Evolutionary conservation across 2,113 vertebrate genomes (phyloP), one percentile per base, ranked within the genome.

Genomic region (Apaloderma vittatum): DNA sequence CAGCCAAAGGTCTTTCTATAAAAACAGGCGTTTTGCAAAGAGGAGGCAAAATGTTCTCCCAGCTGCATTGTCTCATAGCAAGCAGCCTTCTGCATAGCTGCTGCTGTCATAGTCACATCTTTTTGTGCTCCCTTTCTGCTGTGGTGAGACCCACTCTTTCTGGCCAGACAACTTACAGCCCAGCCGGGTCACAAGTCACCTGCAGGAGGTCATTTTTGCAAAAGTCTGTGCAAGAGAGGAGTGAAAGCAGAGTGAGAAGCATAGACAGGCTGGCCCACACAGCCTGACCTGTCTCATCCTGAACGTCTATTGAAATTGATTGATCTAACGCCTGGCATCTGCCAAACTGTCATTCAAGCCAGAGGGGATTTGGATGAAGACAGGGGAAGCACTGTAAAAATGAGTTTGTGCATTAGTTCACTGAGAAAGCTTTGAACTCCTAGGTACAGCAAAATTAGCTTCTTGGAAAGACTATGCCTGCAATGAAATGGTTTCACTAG

Each of bases 241-340:
- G 8, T 32, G 74, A 80, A 90, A 94, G 90, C 76, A 70, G 78
- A 70, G 32, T 55, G 19, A 63, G 72, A 88, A 94, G 62, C 66
- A 58, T 4, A 93, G 78, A 83, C 77, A 88, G 86, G 40, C 79
- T 93, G 74, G 84, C 93, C 97, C 96, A 90, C 95, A 86, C 91
- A 93, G 85, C 71, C 96, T 67, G 95, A 93, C 95, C 97, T 59
- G 65, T 97, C 94, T 97, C 55, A 85, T 96, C 52, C 18, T n/a
- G 81, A 95, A 90, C 96, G 63, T 94, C 97, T 95, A 97, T 96
- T 96, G 98, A 98, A 98, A 97, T 98, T 98, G 99, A 99, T 98
- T 98, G 98, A 99, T 99, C 98, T 98, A 95, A 95, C 98, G 98
- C 85, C 94, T 97, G 94, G 96, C 98, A 97, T 98, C 98, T 98